phyloP scores from a whole-genome alignment of 1,140 invertebrate genomes.

The Zophobas atratus region DNA sequence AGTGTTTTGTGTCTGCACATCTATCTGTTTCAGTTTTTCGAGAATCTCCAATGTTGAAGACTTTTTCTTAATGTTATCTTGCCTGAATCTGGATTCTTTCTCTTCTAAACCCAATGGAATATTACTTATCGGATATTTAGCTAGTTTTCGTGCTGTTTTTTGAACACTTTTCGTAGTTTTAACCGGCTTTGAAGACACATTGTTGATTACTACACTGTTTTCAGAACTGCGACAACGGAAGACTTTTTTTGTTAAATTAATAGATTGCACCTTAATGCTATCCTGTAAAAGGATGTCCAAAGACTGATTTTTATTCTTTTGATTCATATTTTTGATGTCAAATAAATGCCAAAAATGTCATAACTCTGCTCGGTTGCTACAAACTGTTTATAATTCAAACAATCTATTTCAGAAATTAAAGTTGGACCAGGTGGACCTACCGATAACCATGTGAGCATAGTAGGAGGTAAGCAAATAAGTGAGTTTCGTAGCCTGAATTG shows the following conservation, averaged over 20 bases:
- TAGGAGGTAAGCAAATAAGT: constrained; percentile 62
- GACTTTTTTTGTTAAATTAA: not conserved
- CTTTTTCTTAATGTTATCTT: not conserved
- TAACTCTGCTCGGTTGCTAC: constrained; percentile 35
- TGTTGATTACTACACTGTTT: not conserved
- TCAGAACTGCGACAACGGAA: no score
- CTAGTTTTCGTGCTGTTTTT: not conserved
- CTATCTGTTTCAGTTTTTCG: not conserved
- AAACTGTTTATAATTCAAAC: no score
- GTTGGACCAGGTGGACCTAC: constrained; percentile 64
- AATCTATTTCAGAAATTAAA: constrained; percentile 65
- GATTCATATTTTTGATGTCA: constrained; percentile 19
- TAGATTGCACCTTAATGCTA: no score
- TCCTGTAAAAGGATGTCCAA: not conserved
- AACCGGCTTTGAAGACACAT: not conserved
- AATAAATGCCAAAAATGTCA: constrained; percentile 5
- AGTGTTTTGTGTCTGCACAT: not conserved
- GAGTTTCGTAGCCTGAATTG: no score
- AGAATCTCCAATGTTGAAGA: not conserved
- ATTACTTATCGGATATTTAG: not conserved
- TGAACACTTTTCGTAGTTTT: constrained; percentile 8
- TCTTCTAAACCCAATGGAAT: not conserved
- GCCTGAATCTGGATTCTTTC: not conserved
- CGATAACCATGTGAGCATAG: constrained; percentile 64
- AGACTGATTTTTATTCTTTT: not conserved